Evolutionary conservation across 1,140 invertebrate genomes (phyloP).

Genomic region (Bilobella aurantiaca): DNA sequence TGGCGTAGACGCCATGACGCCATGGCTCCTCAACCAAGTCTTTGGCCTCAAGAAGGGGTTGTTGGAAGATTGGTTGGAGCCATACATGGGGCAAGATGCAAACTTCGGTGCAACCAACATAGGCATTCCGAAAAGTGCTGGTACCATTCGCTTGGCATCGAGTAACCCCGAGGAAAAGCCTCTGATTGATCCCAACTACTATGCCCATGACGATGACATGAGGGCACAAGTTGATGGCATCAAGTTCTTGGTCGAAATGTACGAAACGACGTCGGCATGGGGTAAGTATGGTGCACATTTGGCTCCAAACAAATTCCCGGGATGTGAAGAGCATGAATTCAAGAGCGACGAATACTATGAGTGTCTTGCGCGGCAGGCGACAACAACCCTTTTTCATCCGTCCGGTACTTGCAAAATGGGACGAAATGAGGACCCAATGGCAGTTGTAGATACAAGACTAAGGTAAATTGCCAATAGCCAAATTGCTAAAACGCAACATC

Average conservation of each 20-base stretch:
- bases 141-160: conserved; percentile 37
- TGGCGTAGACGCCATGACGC: neutral
- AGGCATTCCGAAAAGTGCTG: conserved; percentile 18
- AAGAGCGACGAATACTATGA: conserved; percentile 19
- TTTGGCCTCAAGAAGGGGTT: neutral
- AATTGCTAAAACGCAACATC: too few relatives aligned
- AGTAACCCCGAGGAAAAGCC: conserved; percentile 44
- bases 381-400: conserved; percentile 1
- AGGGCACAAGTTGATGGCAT: conserved; percentile 37
- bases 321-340: neutral
- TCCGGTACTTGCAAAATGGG: conserved; percentile 8
- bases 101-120: neutral
- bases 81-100: neutral
- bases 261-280: too few relatives aligned
- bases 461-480: too few relatives aligned
- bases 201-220: conserved; percentile 36
- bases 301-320: conserved; percentile 39
- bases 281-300: too few relatives aligned
- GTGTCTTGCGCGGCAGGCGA: conserved; percentile 11
- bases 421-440: neutral
- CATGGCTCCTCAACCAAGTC: neutral
- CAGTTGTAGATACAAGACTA: conserved; percentile 7
- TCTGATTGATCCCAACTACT: conserved; percentile 45
- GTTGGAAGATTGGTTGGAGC: neutral
- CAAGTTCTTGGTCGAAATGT: too few relatives aligned